These are phyloP conservation scores for Crax fasciolata DNA, from an alignment of 2,797 vertebrate genomes.

Conservation along the genomic window DNA sequence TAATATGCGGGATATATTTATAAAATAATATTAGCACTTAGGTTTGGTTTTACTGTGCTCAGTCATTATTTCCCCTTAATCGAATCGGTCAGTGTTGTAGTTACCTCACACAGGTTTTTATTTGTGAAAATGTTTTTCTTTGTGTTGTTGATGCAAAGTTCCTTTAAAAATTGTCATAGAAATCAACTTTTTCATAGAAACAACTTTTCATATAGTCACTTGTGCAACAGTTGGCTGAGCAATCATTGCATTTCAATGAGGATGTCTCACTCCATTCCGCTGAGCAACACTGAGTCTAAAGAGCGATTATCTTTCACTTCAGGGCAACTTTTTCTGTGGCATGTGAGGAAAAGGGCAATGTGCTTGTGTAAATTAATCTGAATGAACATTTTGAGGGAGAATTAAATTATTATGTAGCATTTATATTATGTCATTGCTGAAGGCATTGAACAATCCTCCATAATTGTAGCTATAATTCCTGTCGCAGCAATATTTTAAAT, in stretches of 20 bases:
- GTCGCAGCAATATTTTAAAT: background rate
- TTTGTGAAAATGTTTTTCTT: slow-evolving; percentile 43
- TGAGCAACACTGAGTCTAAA: background rate
- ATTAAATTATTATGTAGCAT: slow-evolving; percentile 2
- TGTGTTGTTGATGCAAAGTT: background rate
- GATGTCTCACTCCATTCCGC: background rate
- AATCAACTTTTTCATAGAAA: slow-evolving; percentile 9
- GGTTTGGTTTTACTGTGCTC: background rate
- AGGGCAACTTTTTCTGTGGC: background rate
- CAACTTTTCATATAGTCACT: background rate
- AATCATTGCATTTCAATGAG: background rate
- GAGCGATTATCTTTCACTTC: background rate
- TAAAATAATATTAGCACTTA: background rate
- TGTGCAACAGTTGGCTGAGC: background rate
- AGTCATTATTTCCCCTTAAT: background rate
- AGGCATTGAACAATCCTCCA: slow-evolving; percentile 11
- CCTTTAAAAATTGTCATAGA: background rate
- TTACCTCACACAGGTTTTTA: background rate
- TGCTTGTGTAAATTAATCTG: slow-evolving; percentile 23
- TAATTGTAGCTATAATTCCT: slow-evolving; percentile 19
- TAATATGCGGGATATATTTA: background rate
- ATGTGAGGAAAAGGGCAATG: background rate
- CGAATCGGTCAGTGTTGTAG: background rate
- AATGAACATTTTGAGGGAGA: background rate
- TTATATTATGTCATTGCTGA: slow-evolving; percentile 2